Conservation (phyloP, 2,888 invertebrate species). For the Eristalis intricaria region DNA sequence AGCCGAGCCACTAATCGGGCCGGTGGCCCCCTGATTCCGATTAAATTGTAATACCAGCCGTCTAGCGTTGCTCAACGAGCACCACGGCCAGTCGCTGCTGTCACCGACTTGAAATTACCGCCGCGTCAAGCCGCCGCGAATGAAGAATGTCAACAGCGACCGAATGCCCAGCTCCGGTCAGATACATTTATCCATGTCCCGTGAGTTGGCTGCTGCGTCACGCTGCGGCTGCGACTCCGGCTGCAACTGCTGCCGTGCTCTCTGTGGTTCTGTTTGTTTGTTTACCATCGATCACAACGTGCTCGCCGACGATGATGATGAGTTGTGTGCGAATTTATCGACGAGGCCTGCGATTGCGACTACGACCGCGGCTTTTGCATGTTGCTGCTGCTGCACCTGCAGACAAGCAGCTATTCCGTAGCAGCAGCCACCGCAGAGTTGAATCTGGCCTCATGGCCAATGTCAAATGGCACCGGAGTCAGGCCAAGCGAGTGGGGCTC, state of each 20-base stretch:
- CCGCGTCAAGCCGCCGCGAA: constrained; percentile 41
- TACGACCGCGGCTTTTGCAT: constrained; percentile 9
- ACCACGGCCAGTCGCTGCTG: constrained; percentile 39
- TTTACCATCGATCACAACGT: constrained; percentile 60
- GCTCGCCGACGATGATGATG: constrained; percentile 57
- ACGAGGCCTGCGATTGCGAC: constrained; percentile 34
- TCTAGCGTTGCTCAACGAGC: constrained; percentile 41
- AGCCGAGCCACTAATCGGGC: constrained; percentile 44
- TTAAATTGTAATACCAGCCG: constrained; percentile 63
- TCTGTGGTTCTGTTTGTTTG: constrained; percentile 32
- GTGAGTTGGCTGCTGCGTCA: constrained; percentile 52
- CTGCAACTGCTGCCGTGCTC: background rate
- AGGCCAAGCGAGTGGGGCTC: constrained; percentile 3
- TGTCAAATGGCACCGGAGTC: constrained; percentile 54
- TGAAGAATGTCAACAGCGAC: constrained; percentile 54
- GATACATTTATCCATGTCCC: constrained; percentile 37
- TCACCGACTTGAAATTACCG: constrained; percentile 49
- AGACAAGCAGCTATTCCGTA: constrained; percentile 17
- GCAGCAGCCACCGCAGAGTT: background rate
- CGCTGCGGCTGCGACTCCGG: constrained; percentile 3
- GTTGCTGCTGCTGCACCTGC: constrained; percentile 54
- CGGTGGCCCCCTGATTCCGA: constrained; percentile 44
- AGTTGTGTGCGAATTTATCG: constrained; percentile 64
- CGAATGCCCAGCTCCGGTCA: constrained; percentile 30
- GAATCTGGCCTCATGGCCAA: constrained; percentile 50